Percentiles rank a stretch among this genome's conserved stretches.
phyloP scores from a whole-genome alignment of 1,140 invertebrate species.

The Apis dorsata region DNA sequence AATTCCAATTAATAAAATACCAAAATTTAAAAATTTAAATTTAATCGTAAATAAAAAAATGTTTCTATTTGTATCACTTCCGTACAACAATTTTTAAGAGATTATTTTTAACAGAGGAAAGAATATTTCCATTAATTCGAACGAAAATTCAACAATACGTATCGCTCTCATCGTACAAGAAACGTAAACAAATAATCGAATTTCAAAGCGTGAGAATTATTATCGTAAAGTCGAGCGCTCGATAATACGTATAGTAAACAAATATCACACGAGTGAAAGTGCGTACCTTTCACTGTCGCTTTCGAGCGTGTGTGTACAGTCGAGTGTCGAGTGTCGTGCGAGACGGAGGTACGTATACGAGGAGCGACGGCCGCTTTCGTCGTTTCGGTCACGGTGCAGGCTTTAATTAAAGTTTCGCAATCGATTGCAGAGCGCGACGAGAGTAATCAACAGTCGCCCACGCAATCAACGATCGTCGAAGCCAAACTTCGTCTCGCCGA shows the following conservation, averaged over 20 bases:
- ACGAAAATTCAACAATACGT: too few relatives aligned
- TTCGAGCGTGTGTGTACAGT: constrained; percentile 13
- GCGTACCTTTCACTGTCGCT: constrained; percentile 36
- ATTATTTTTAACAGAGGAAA: too few relatives aligned
- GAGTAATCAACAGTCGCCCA: constrained; percentile 64
- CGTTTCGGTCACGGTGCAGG: constrained; percentile 62
- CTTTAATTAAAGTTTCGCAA: constrained; percentile 71
- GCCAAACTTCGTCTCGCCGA: constrained; percentile 59
- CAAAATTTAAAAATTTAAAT: too few relatives aligned
- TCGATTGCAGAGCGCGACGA: constrained; percentile 64
- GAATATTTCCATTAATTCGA: too few relatives aligned
- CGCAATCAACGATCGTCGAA: constrained; percentile 65
- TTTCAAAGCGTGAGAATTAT: too few relatives aligned
- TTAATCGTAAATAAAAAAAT: too few relatives aligned
- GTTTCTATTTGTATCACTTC: too few relatives aligned
- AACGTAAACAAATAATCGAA: too few relatives aligned
- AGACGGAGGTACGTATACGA: constrained; percentile 25
- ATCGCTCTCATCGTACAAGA: too few relatives aligned
- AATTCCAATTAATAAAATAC: too few relatives aligned
- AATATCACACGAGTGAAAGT: constrained; percentile 25
- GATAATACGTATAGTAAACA: neutral
- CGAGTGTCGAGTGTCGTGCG: neutral
- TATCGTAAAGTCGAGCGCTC: too few relatives aligned
- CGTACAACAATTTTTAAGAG: too few relatives aligned
- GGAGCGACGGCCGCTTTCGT: constrained; percentile 33